Base-by-base conservation (phyloP, 1,140 invertebrate species). In the Macrosteles quadrilineatus region DNA sequence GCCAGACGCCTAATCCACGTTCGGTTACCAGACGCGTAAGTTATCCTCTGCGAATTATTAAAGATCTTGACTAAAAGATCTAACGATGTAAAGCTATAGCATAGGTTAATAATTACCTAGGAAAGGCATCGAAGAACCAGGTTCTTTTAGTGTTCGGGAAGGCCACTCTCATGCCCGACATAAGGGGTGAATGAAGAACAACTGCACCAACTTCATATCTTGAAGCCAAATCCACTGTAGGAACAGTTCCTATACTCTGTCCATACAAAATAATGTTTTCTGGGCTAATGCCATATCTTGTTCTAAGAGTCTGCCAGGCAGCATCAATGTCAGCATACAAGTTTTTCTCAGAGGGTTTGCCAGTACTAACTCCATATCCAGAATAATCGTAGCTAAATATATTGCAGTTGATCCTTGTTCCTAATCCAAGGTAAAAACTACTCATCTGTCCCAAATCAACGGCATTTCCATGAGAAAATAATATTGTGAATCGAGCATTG, bases 361-460 rank as follows among this genome's bases (percentile, higher is more conserved):
- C 98, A 67, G 88, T 90, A 79, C 93, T 95, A 32, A 94, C 91
- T 31, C 94, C 94, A 83, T 96, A 97, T 19, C 98, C 98, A 66
- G 96, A 98, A 83, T 99, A 99, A 83, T 99, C 98, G 83, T 98
- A 99, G 80, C 96, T 97, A 80, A 96, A 97, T 83, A 99, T 98
- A 82, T 99, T 99, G 84, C 97, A 99, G 81, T 98, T 97, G 76
- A 99, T 96, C 76, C 96, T 87, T 72, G 94, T 93, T 29, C 97
- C 98, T 74, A 99, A 87, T n/a, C 96, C 96, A 79, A 98, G 88
- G 81, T 98, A 99, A 82, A 99, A 99, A 83, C 94, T 97, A 81
- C 94, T 97, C 97, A 99, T 99, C 83, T 98, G 97, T 73, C 96
- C 96, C 65, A 98, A 84, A 83, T 98, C 96, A 53, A 98, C 95